A percentile compares a stretch with the other conserved stretches of the same genome.
These are phyloP conservation scores for Hydra vulgaris DNA, from an alignment of 30 jellyfish, hydroid and myxozoan genomes.

Conservation along the genomic window DNA sequence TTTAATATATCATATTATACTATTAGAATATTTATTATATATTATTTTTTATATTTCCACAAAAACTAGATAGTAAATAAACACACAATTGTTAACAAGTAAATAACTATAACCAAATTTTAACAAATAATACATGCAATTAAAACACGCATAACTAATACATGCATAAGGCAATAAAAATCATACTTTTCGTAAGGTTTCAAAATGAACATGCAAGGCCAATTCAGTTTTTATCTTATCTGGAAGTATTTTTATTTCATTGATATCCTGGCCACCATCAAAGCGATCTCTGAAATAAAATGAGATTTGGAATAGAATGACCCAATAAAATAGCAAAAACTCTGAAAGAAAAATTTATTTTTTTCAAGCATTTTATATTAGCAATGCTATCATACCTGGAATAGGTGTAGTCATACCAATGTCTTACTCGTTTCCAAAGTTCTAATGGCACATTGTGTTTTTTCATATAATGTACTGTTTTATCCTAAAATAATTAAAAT, in stretches of 20 bases:
- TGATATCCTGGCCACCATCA: conserved; percentile 74
- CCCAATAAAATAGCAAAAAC: too few relatives aligned
- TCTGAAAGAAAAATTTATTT: too few relatives aligned
- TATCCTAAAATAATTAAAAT: conserved; percentile 31
- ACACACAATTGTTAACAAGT: too few relatives aligned
- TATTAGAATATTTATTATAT: too few relatives aligned
- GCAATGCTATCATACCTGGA: conserved; percentile 44
- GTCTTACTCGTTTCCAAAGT: conserved; percentile 71
- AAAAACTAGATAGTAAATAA: too few relatives aligned
- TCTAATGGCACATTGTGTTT: conserved; percentile 72
- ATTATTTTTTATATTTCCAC: too few relatives aligned
- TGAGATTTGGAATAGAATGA: not conserved
- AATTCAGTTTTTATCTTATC: conserved; percentile 85
- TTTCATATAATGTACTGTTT: conserved; percentile 80
- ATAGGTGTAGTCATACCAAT: conserved; percentile 89
- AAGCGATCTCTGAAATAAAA: conserved; percentile 54
- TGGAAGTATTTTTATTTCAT: conserved; percentile 70
- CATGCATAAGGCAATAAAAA: too few relatives aligned
- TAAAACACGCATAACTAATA: too few relatives aligned
- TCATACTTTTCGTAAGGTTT: conserved; percentile 73
- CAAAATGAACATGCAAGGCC: conserved; percentile 95
- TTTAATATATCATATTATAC: too few relatives aligned
- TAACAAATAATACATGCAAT: too few relatives aligned
- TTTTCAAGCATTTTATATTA: too few relatives aligned
- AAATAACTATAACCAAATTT: too few relatives aligned